Conservation (phyloP, 2,113 vertebrate genomes). For the Microtus oregoni region DNA sequence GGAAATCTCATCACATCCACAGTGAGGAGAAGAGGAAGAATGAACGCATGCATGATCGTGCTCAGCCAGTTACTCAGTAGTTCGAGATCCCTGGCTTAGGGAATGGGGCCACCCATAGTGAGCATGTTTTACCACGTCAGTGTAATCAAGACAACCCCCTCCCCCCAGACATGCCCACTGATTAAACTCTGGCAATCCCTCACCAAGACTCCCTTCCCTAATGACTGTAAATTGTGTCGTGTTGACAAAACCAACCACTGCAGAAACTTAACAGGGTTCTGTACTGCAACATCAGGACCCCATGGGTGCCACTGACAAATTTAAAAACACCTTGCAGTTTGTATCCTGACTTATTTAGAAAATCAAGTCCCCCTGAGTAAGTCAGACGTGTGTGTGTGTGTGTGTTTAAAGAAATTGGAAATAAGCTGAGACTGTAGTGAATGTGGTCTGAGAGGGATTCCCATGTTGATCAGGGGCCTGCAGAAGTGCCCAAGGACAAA, state of each 20-base stretch:
- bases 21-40: background rate
- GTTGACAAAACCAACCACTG: background rate
- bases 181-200: background rate
- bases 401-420: background rate
- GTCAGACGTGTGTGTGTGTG: background rate
- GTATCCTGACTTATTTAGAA: background rate
- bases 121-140: background rate
- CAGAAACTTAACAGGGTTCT: rapidly evolving
- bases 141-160: background rate
- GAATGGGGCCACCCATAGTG: background rate
- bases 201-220: background rate
- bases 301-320: background rate
- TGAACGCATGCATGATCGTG: background rate
- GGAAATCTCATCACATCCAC: no score
- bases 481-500: background rate
- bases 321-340: background rate
- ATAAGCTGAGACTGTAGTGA: background rate
- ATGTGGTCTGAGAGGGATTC: background rate
- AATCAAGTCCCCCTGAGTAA: background rate
- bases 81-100: background rate
- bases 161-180: background rate
- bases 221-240: background rate
- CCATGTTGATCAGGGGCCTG: background rate
- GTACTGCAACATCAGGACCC: background rate
- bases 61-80: background rate